A percentile compares a stretch with the other conserved stretches of the same genome.
Conservation (phyloP, 2,797 vertebrate species). For the Ataeniobius toweri region DNA sequence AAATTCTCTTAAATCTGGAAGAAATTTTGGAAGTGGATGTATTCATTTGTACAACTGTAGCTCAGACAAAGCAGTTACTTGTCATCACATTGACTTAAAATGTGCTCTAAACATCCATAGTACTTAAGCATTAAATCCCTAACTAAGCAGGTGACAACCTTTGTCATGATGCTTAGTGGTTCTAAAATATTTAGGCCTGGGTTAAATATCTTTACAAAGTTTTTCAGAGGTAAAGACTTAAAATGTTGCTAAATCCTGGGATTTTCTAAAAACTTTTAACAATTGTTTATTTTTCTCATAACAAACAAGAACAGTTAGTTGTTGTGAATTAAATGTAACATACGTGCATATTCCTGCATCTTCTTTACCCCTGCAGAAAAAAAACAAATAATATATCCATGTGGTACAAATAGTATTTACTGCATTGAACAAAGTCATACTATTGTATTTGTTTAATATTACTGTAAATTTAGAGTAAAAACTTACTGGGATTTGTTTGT, state of each 20-base stretch:
- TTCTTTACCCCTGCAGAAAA: conserved; percentile 60
- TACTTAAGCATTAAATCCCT: neutral
- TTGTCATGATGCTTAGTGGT: too few relatives aligned
- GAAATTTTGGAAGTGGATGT: neutral
- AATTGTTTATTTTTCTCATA: too few relatives aligned
- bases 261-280: neutral
- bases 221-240: too few relatives aligned
- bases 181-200: neutral
- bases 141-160: too few relatives aligned
- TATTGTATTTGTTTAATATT: neutral
- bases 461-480: neutral
- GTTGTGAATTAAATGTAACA: neutral
- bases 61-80: neutral
- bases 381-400: conserved; percentile 4
- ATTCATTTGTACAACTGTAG: neutral
- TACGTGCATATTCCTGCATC: conserved; percentile 78
- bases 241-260: neutral
- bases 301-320: neutral
- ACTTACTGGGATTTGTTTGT: conserved; percentile 60
- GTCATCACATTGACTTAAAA: neutral
- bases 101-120: neutral
- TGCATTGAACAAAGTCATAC: neutral
- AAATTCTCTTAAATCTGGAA: neutral
- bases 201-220: too few relatives aligned
- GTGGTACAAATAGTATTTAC: neutral